Base-by-base conservation (phyloP, 2,797 vertebrate genomes). In the Champsocephalus esox region DNA sequence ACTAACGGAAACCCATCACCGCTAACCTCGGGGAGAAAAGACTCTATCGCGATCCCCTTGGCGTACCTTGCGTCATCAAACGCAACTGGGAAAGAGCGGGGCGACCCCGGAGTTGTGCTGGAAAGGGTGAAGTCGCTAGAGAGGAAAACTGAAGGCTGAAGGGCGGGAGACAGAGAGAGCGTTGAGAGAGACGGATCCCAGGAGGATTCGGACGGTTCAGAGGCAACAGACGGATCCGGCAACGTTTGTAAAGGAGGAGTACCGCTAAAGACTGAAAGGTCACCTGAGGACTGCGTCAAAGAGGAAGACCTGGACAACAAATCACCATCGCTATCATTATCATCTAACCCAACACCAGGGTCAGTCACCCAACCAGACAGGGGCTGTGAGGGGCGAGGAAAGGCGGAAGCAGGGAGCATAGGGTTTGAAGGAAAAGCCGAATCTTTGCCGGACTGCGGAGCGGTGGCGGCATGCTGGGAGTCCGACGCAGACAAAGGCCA, bases 271-370 rank as follows among this genome's bases (percentile, higher is more conserved):
- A 92, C 84, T 74, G 93, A 70, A 56, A 91, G 86, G 87, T 95
- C 92, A 56, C 86, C 80, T 16, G 85, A 92, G 63, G 85, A 75
- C 38, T 77, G 73, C 51, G 86, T 86, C 16, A 79, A 79, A 62
- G 92, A 84, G 7, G 88, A 90, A 85, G 94, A 94, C 95, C 96
- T 95, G 94, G 95, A 91, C 89, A 92, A 80, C 83, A 94, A 88
- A 93, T 95, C 94, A 92, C 91, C 92, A 93, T 92, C 84, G 86
- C 93, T 91, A 92, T 91, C 89, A 80, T 87, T 61, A 73, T 90
- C 89, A 88, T 94, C 69, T 55, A 92, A 91, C 87, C 94, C 77
- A 44, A 80, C 89, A 91, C 91, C 91, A 89, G 93, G 69, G 70
- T 87, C 86, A 66, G 88, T 85, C 76, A 89, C 88, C 93, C 93